Evolutionary conservation across 2,797 vertebrate species (phyloP).

Genomic region (Brotula barbata): DNA sequence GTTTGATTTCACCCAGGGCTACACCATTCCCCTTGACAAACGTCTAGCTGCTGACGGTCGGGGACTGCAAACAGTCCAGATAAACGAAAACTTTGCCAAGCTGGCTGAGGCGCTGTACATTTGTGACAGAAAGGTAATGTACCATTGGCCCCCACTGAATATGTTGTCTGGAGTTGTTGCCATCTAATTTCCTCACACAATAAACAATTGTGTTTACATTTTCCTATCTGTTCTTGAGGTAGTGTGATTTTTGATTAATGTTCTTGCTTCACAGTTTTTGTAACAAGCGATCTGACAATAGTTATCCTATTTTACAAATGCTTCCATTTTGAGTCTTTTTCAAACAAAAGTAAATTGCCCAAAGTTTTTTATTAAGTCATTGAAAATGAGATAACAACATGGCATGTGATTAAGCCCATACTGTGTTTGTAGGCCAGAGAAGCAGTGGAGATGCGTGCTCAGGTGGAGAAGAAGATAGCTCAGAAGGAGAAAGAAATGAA

Average conservation of each 20-base stretch:
- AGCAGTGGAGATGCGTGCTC: slow-evolving; percentile 99
- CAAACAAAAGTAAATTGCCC: neutral
- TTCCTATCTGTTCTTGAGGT: neutral
- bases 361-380: too few relatives aligned
- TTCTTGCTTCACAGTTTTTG: too few relatives aligned
- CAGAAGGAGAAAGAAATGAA: slow-evolving; percentile 99
- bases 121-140: slow-evolving; percentile 92
- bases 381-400: neutral
- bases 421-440: slow-evolving; percentile 86
- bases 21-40: slow-evolving; percentile 97
- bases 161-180: too few relatives aligned
- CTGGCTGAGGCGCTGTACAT: slow-evolving; percentile 97
- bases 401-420: neutral
- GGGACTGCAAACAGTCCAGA: slow-evolving; percentile 96
- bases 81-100: slow-evolving; percentile 98
- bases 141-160: neutral
- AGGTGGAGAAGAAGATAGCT: slow-evolving; percentile 98
- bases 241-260: neutral
- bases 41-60: slow-evolving; percentile 95
- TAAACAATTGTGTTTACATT: neutral
- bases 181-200: too few relatives aligned
- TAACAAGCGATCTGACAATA: too few relatives aligned
- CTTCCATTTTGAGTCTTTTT: too few relatives aligned
- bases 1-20: slow-evolving; percentile 79
- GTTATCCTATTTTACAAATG: too few relatives aligned